Evolutionary conservation across 2,888 invertebrate species (phyloP).

Genomic region (Meloe dianella): DNA sequence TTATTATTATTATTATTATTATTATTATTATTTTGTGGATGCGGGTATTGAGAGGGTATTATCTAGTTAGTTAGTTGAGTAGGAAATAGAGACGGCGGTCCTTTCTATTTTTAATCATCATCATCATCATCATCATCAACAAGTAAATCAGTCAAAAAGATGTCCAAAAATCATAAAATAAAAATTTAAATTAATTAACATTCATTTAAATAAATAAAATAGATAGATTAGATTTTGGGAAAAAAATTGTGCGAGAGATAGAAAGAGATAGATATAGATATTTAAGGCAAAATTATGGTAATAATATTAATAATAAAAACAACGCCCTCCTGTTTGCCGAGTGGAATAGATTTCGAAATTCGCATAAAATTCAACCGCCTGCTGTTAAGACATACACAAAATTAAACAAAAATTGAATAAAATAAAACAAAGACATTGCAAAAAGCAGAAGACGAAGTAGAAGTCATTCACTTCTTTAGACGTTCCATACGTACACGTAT

Average conservation of each 20-base stretch:
- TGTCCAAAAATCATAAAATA: neutral
- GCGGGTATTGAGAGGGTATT: neutral
- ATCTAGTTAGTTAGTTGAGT: neutral
- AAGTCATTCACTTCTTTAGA: neutral
- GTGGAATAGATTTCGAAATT: constrained; percentile 30
- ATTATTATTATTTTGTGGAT: neutral
- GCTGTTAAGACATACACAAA: constrained; percentile 36
- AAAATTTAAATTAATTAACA: neutral
- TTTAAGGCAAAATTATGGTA: neutral
- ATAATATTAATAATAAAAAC: neutral
- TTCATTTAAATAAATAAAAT: constrained; percentile 3
- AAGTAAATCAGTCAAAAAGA: neutral
- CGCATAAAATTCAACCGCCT: constrained; percentile 37
- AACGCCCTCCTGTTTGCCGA: too few relatives aligned
- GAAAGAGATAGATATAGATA: neutral
- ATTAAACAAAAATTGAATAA: neutral
- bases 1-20: neutral
- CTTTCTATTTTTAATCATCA: neutral
- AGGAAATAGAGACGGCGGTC: neutral
- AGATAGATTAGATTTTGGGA: neutral
- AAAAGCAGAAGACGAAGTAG: neutral
- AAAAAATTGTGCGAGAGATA: neutral
- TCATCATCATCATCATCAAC: neutral
- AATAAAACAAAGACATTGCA: neutral
- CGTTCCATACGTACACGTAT: neutral